Evolutionary conservation across 2,113 vertebrate species (phyloP), one percentile per base, ranked within the genome.

Genomic region (Neodontobutis hainanensis): DNA sequence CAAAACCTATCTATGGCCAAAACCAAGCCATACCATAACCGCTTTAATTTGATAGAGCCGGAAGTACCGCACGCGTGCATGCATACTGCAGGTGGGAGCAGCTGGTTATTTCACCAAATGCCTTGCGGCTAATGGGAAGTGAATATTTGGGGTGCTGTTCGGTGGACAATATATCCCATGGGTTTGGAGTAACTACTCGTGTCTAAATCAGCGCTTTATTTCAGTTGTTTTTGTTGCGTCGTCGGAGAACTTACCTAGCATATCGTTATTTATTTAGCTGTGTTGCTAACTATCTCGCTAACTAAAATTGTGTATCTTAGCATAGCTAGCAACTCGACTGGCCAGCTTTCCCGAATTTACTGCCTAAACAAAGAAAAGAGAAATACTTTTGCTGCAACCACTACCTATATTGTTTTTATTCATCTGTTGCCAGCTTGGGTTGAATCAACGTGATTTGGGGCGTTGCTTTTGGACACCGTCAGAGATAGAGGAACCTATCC

Each of bases 1-100:
- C 19, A 27, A 27, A 38, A 38, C 36, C 36, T 38, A 38, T 5
- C 36, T 38, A 7, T 38, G 36, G 36, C 36, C 36, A 38, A 38
- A 40, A 8, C 38, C 38, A 40, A 40, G 8, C 38, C 16, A 16
- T 4, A 36, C 7, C 9, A 19, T 8, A 50, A 9, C 1, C 12
- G 43, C 4, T 73, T 75, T 87, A 83, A 75, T 87, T 70, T 79
- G 78, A 81, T 79, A 70, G 7, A 47, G 5, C 61, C 75, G 78
- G 85, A 87, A 79, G 5, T n/a, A 2, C 0, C 2, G 5, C 8
- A 14, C 36, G 35, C 9, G 16, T 19, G n/a, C 4, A 2, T 14
- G 6, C 7, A 15, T 3, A 47, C 5, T 6, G 32, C 48, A 64
- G 6, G 50, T 47, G 38, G 10, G n/a, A 0, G 10, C 40, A 5